Evolutionary conservation across 2,797 vertebrate genomes (phyloP).

Genomic region (Fratercula arctica): DNA sequence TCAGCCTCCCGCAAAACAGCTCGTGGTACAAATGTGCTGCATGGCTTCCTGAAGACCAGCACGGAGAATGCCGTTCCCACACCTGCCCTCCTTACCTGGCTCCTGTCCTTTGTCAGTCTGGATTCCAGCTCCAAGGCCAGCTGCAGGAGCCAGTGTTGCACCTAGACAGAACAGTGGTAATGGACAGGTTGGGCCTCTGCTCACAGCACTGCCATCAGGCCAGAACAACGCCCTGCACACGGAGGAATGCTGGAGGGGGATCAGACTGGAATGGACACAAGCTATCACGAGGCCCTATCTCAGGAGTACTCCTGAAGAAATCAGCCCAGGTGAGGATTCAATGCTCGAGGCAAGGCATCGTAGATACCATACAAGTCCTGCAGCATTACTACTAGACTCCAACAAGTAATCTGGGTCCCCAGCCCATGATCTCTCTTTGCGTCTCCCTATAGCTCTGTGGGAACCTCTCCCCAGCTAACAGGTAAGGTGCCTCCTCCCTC

Average conservation of each 20-base stretch:
- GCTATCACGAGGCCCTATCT: accelerated
- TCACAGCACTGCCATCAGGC: not conserved
- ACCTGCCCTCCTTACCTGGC: constrained; percentile 80
- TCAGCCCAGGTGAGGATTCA: not conserved
- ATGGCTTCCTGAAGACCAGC: not conserved
- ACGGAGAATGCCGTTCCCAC: accelerated
- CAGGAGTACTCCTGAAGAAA: not conserved
- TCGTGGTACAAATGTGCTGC: accelerated
- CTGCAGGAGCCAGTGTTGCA: constrained; percentile 93
- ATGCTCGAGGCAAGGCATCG: not conserved
- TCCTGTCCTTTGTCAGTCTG: constrained; percentile 89
- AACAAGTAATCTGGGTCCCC: not conserved
- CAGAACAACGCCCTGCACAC: not conserved
- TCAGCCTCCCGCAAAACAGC: not conserved
- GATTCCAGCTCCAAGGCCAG: constrained; percentile 94
- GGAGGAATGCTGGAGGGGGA: not conserved
- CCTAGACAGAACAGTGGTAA: constrained; percentile 75
- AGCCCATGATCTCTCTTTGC: not conserved
- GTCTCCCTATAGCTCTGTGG: not conserved
- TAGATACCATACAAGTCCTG: not conserved
- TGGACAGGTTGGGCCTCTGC: not conserved
- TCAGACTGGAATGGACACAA: not conserved
- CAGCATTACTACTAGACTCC: not conserved
- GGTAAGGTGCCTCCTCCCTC: not conserved
- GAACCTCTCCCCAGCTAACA: not conserved